phyloP scores from a whole-genome alignment of 2,888 invertebrate genomes.

The Julus scandinavius region DNA sequence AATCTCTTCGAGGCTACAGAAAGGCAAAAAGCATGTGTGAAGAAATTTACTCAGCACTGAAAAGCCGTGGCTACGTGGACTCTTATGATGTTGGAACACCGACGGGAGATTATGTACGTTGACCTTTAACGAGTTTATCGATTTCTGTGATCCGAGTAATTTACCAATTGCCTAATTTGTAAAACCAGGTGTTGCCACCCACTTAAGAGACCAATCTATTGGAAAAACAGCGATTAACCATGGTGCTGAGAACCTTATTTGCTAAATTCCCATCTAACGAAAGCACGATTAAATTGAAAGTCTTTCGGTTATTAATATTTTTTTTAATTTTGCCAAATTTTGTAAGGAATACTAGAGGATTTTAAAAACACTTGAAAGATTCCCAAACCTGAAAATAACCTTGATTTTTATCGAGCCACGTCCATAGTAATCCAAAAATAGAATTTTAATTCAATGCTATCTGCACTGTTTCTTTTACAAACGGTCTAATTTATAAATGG shows the following conservation, averaged over 20 bases:
- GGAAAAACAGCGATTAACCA: neutral
- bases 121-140: constrained; percentile 12
- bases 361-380: too few species aligned
- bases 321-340: too few species aligned
- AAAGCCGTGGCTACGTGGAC: constrained; percentile 40
- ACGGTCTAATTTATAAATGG: too few species aligned
- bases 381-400: too few species aligned
- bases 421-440: too few species aligned
- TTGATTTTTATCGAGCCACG: too few species aligned
- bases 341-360: too few species aligned
- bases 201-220: neutral
- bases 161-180: neutral
- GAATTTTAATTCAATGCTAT: too few species aligned
- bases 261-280: too few species aligned
- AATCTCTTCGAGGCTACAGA: neutral
- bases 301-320: too few species aligned
- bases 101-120: constrained; percentile 6
- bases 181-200: neutral
- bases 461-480: too few species aligned
- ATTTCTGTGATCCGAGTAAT: neutral
- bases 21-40: constrained; percentile 16
- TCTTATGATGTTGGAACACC: neutral
- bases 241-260: neutral
- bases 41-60: neutral
- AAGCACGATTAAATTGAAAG: too few species aligned